phyloP scores from a whole-genome alignment of 23 tunicate genomes.

The Styela clava region DNA sequence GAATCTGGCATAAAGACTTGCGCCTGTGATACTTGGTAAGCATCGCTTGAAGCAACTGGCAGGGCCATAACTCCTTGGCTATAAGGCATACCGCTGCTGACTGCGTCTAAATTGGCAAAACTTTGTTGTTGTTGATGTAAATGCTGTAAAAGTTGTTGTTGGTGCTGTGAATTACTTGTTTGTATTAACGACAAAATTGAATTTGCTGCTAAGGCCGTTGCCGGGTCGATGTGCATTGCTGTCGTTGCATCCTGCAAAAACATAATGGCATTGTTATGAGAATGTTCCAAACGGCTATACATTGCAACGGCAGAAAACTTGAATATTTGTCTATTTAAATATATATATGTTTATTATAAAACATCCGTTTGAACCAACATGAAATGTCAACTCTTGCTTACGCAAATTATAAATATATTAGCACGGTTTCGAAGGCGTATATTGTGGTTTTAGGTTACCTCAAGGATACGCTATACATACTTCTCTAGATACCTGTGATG shows the following conservation, averaged over 20 bases:
- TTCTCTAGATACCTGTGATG: slow-evolving; percentile 14
- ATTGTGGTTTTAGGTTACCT: too few species aligned
- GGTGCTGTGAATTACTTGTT: slow-evolving; percentile 1
- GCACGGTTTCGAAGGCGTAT: too few species aligned
- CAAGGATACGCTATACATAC: too few species aligned
- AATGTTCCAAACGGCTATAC: too few species aligned
- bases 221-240: slow-evolving; percentile 5
- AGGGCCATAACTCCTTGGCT: background rate
- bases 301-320: too few species aligned
- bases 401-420: too few species aligned
- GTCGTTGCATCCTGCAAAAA: background rate
- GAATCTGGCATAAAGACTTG: background rate
- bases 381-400: too few species aligned
- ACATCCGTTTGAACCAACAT: too few species aligned
- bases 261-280: background rate
- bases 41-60: background rate
- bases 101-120: background rate
- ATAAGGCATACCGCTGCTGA: background rate
- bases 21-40: background rate
- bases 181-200: slow-evolving; percentile 27
- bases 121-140: slow-evolving; percentile 5
- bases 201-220: slow-evolving; percentile 29
- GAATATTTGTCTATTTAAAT: too few species aligned
- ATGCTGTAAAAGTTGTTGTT: background rate
- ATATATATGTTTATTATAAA: too few species aligned